Percentiles rank a stretch among this genome's conserved stretches.
Conservation (phyloP, 2,113 vertebrate genomes). For the Syrrhaptes paradoxus region DNA sequence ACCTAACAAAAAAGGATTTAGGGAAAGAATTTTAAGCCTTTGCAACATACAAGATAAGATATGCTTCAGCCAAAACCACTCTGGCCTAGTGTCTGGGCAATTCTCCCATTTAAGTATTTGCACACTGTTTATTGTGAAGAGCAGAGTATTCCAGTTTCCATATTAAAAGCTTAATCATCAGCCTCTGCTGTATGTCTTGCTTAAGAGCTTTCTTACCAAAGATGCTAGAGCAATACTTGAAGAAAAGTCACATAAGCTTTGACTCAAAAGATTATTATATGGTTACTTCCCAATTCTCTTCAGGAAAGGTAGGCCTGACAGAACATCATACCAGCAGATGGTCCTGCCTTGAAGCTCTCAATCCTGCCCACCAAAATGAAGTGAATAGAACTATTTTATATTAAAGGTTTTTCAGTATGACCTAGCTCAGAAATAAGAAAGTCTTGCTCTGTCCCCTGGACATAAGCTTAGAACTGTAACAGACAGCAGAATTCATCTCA, state of each 20-base stretch:
- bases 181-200: not conserved
- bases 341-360: not conserved
- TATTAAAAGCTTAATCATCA: constrained; percentile 38
- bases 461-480: not conserved
- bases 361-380: not conserved
- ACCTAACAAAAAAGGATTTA: not conserved
- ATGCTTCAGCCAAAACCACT: not conserved
- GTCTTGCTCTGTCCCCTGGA: not conserved
- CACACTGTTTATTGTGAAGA: not conserved
- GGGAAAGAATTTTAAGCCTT: not conserved
- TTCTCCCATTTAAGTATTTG: constrained; percentile 23
- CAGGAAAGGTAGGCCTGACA: not conserved
- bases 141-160: not conserved
- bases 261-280: not conserved
- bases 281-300: not conserved
- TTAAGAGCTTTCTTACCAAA: not conserved
- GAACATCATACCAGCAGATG: not conserved
- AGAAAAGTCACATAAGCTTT: not conserved
- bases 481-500: not conserved
- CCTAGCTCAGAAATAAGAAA: not conserved
- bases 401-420: not conserved
- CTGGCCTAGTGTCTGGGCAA: constrained; percentile 3
- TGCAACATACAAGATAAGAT: not conserved
- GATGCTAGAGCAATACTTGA: not conserved
- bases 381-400: not conserved